Percentiles rank a stretch among this genome's conserved stretches.
These are phyloP conservation scores for Phenacoccus solenopsis DNA, from an alignment of 1,140 invertebrate species.

Conservation along the genomic window DNA sequence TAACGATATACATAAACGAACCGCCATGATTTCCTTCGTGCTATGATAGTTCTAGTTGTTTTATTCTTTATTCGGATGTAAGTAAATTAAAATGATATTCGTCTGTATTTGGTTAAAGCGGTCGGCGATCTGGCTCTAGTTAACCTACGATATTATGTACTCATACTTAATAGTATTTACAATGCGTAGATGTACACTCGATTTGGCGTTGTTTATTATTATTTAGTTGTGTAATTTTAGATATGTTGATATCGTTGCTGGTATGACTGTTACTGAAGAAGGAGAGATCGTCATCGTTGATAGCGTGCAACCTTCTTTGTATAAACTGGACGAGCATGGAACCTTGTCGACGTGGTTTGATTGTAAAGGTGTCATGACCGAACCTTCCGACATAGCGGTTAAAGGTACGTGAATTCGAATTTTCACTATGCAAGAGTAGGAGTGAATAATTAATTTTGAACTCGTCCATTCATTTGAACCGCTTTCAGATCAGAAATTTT, in stretches of 20 bases:
- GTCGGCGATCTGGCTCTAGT: no score
- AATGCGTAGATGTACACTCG: no score
- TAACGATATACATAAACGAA: no score
- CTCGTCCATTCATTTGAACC: constrained; percentile 10
- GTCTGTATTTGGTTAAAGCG: no score
- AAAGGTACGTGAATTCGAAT: constrained; percentile 46
- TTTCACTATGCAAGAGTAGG: neutral
- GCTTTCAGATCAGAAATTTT: constrained; percentile 74
- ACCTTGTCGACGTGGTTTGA: constrained; percentile 90
- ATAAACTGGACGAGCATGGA: constrained; percentile 63
- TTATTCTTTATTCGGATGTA: no score
- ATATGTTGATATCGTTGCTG: constrained; percentile 96
- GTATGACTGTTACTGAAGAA: constrained; percentile 75
- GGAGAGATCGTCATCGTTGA: constrained; percentile 94
- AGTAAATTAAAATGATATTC: no score
- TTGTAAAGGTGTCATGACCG: constrained; percentile 91
- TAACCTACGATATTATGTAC: no score
- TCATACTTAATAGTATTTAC: no score
- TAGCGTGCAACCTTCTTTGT: constrained; percentile 92
- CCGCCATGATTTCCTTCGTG: no score
- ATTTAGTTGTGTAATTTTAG: no score
- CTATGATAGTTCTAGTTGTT: no score
- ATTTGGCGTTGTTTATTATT: neutral
- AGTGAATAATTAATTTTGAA: neutral
- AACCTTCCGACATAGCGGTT: constrained; percentile 92